Evolutionary conservation across 2,797 vertebrate genomes (phyloP).

Genomic region (Acanthurus tractus): DNA sequence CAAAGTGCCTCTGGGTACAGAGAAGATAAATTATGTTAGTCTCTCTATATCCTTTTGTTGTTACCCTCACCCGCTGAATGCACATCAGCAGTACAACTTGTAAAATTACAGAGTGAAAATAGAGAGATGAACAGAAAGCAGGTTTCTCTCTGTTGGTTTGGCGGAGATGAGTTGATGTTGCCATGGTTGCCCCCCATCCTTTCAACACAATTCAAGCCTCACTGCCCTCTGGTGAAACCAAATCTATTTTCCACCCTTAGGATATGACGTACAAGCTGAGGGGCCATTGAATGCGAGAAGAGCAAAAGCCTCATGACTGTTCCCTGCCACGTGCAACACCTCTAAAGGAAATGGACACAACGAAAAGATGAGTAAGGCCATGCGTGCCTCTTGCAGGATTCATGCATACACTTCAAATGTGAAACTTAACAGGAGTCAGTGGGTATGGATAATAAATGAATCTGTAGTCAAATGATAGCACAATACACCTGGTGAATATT

Average conservation of each 20-base stretch:
- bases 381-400: not conserved
- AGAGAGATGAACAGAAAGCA: slow-evolving; percentile 40
- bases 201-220: slow-evolving; percentile 58
- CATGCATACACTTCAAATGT: not conserved
- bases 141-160: slow-evolving; percentile 40
- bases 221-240: slow-evolving; percentile 65
- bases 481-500: not conserved
- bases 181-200: slow-evolving; percentile 65
- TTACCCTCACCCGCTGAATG: slow-evolving; percentile 5
- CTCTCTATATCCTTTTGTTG: not conserved
- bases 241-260: slow-evolving; percentile 72
- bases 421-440: slow-evolving; percentile 4
- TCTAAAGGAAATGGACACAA: slow-evolving; percentile 16
- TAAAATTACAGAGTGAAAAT: slow-evolving; percentile 35
- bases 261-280: slow-evolving; percentile 58
- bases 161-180: slow-evolving; percentile 46
- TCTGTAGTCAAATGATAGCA: not conserved
- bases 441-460: slow-evolving; percentile 3
- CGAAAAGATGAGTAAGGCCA: slow-evolving; percentile 19
- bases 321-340: slow-evolving; percentile 35
- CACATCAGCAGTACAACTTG: slow-evolving; percentile 19
- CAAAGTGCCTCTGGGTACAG: slow-evolving; percentile 3
- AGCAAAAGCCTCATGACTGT: slow-evolving; percentile 45
- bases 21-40: not conserved
- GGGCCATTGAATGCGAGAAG: slow-evolving; percentile 31